Evolutionary conservation across 2,888 invertebrate genomes (phyloP).

Genomic region (Nemoura dubitans): DNA sequence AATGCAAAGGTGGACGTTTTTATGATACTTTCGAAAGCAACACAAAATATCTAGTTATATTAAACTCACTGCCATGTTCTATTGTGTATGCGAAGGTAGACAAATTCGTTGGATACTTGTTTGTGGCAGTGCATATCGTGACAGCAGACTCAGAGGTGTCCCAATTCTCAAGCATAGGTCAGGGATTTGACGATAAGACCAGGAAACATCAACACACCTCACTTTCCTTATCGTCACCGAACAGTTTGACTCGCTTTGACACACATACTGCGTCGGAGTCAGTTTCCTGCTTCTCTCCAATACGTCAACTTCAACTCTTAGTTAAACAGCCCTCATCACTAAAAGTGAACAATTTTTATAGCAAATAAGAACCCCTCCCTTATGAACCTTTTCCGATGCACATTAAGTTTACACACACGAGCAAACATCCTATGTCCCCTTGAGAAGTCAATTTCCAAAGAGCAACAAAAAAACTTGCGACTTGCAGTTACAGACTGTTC

Average conservation of each 20-base stretch:
- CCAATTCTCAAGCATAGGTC: background rate
- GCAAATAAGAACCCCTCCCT: background rate
- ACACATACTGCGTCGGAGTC: background rate
- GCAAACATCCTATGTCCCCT: background rate
- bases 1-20: background rate
- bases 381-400: background rate
- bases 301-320: background rate
- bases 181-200: background rate
- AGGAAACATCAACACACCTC: background rate
- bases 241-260: background rate
- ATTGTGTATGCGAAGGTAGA: too few relatives aligned
- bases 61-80: background rate
- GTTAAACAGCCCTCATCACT: background rate
- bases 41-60: background rate
- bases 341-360: background rate
- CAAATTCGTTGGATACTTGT: background rate
- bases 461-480: background rate
- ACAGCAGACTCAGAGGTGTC: background rate
- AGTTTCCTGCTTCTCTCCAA: background rate
- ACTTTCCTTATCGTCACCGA: background rate
- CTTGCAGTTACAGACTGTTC: background rate
- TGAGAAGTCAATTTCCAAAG: background rate
- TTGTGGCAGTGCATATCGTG: background rate
- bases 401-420: background rate
- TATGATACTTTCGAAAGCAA: background rate